Evolutionary conservation across 2,113 vertebrate species (phyloP).

Genomic region (Myiozetetes cayanensis): DNA sequence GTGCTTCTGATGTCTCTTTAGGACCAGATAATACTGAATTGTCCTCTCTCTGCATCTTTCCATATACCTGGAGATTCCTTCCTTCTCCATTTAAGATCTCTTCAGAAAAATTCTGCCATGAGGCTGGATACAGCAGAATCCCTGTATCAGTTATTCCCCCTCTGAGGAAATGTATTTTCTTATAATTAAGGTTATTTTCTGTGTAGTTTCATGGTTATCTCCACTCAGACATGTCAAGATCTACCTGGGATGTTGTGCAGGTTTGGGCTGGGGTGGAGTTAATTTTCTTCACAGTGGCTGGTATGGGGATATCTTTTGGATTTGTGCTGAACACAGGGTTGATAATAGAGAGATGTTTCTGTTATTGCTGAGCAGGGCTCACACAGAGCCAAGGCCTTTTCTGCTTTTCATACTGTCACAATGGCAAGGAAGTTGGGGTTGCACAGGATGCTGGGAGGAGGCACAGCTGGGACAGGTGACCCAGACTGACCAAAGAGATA

Average conservation of each 20-base stretch:
- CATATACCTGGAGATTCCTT: neutral
- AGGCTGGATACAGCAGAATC: neutral
- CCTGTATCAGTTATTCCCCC: neutral
- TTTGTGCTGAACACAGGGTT: neutral
- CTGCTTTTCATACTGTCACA: fast-evolving
- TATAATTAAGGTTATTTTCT: neutral
- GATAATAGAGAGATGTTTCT: neutral
- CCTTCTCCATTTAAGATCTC: neutral
- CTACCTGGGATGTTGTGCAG: neutral
- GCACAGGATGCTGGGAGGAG: neutral
- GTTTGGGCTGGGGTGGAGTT: neutral
- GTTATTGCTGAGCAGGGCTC: neutral
- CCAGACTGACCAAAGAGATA: neutral
- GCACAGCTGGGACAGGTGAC: neutral
- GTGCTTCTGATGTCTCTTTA: neutral
- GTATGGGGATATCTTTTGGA: neutral
- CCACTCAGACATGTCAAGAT: neutral
- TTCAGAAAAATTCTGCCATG: neutral
- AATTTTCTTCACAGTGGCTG: neutral
- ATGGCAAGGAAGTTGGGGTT: fast-evolving
- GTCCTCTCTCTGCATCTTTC: neutral
- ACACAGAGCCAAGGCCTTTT: neutral
- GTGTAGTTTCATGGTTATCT: neutral
- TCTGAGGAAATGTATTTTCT: neutral
- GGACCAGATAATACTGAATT: neutral